Evolutionary conservation across 2,888 invertebrate species (phyloP), one percentile per base, ranked within the genome.

Genomic region (Drosophila melanocephala): DNA sequence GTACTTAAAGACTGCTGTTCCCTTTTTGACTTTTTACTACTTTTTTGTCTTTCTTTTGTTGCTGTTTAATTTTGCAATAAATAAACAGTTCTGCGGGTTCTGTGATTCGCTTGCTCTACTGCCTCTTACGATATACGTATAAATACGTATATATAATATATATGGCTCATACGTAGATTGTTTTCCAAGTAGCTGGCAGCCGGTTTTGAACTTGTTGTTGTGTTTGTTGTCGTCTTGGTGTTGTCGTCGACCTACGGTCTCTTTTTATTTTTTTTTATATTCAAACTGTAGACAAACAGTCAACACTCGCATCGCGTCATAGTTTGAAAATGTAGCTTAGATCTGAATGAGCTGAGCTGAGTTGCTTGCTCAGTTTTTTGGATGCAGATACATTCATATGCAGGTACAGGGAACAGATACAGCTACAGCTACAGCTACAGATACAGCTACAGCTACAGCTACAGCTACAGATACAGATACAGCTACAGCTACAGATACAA

Each of bases 111-210:
- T 70, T 76, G 84, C 80, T 84, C 78, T 72, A 70, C 44, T 58
- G 77, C 71, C 75, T 64, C 56, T 44, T 68, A 55, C 51, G 39
- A 42, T 66, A 51, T 26, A 26, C 2, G 9, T 22, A 57, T 32
- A 51, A 55, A 65, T 44, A n/a, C 6, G 3, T 44, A 5, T 22
- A 22, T 47, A 22, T 51, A 28, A 9, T 16, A 4, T 55, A 62
- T 77, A 52, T 64, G 62, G 66, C 81, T 64, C 77, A 79, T 63
- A 73, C 67, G 75, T 84, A 81, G 84, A 70, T 86, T 75, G 64
- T 76, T 82, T 89, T 87, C 87, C 89, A 89, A 89, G 91, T 90
- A 90, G 78, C 71, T 71, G 57, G 68, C 75, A 91, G 81, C 89
- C 87, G 86, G 89, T 90, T 90, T 84, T 87, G 39, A 14, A 59